Evolutionary conservation across 2,797 vertebrate genomes (phyloP), one percentile per base, ranked within the genome.

Genomic region (Ceryle rudis): DNA sequence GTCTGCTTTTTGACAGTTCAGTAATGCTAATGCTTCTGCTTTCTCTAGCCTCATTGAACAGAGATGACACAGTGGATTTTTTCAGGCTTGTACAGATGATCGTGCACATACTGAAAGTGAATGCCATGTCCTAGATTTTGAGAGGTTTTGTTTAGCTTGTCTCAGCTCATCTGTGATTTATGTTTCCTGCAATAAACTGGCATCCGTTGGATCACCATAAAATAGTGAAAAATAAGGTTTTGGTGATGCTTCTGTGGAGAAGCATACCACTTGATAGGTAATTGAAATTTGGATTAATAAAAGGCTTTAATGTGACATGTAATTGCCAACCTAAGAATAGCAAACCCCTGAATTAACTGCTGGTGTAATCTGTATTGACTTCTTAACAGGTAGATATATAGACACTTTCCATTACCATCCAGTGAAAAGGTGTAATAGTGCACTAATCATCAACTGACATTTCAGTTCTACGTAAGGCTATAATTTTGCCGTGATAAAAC

Each of bases 401-500:
- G 86, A 84, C 18, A 66, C 19, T 69, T 92, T 92, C 69, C n/a
- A 46, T 74, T 96, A 88, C 73, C 14, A 11, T 33, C 47, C 87
- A 67, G 71, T 67, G 25, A 94, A 94, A 90, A 96, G 60, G 49
- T 78, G 69, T 57, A 93, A 90, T 11, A 86, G 46, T 33, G 57
- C 39, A 69, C 49, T 80, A 95, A 47, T 95, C 91, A 97, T 82
- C 70, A 84, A 8, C 90, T 95, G 93, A 72, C 93, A 62, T 81
- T 96, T 95, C 74, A 83, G 64, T 89, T 97, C 65, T 86, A 89
- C 71, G 54, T 85, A 73, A 94, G 41, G 46, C 58, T 94, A 51
- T 79, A 92, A 91, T 96, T 95, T 97, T 82, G 46, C 91, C 73
- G 44, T 81, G 69, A 91, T 84, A 86, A 93, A 92, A 66, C 54